Base-by-base conservation (phyloP, 2,888 invertebrate genomes). In the Dichetophora obliterata region DNA sequence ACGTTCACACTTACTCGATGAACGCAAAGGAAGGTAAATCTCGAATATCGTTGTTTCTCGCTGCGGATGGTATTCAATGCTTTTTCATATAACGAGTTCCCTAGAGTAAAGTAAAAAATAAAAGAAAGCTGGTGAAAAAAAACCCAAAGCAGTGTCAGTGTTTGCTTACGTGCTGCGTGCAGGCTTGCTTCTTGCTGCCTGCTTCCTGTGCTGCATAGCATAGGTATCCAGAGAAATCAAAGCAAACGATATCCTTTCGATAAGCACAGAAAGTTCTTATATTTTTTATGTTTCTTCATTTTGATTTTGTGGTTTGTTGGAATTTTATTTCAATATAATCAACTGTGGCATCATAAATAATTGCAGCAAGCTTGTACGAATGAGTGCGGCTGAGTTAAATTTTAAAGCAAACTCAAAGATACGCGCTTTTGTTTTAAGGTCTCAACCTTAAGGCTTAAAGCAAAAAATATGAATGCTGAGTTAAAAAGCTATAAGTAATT, bases 61-160 rank as follows among this genome's bases (percentile, higher is more conserved):
- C 43, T 43, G 43, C 43, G 43, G 43, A 43, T 43, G 11, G 43
- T 52, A 70, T 37, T 43, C 68, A 31, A 50, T 52, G 19, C 50
- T 75, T 57, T 70, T 85, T 83, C 83, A 82, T 77, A 80, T 85
- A 86, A 86, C 86, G 84, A 87, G 86, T 82, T 86, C 86, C 86
- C 86, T 79, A 82, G 87, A 87, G 86, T 83, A 79, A 83, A 83
- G 86, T 86, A 86, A 82, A 86, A 85, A 79, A 79, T 79, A 78
- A 84, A 84, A 84, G 83, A 54, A 68, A 61, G 66, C 48, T 43
- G 54, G 54, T 24, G n/a, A 22, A 54, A 31, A 34, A 50, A 37
- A 37, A 37, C 37, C 37, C 5, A 37, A 37, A 14, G 43, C 43
- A 43, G 43, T 43, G 14, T 11, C 43, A 82, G 82, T 80, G 83